Base-by-base conservation (phyloP, 2,888 invertebrate genomes). In the Leptinotarsa peninsularis region DNA sequence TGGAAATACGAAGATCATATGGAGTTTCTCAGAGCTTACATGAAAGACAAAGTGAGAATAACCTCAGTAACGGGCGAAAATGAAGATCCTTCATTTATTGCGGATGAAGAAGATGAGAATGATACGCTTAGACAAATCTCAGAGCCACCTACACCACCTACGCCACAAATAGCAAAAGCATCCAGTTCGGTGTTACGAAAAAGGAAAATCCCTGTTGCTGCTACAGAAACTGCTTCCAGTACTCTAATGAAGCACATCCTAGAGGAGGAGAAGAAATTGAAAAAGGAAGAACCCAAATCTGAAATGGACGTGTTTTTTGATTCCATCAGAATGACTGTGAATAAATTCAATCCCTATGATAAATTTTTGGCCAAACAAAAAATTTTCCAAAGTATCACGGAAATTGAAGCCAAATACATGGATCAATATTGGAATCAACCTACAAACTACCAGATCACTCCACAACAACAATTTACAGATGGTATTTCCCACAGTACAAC, bases 271-370 rank as follows among this genome's bases (percentile, higher is more conserved):
- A 60, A 60, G 60, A 60, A 60, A 60, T 60, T 60, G 60, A 15
- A 60, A 60, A 60, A 60, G 60, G 60, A 60, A 60, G 60, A 60
- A 60, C 21, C 27, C 27, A 27, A 27, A 27, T 27, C 27, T 27
- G 27, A 27, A 27, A 27, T 27, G 27, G 27, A 27, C 27, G 27
- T 27, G 27, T 27, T 27, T 27, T 27, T 27, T 27, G 27, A 27
- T 27, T 27, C 27, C 27, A 27, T 27, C 27, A 27, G 27, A 27
- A 27, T 27, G 27, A 27, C 27, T 27, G 27, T 79, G 7, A 56
- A 77, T 15, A 80, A 77, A 71, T 50, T 52, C n/a, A 67, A 67
- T 21, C 67, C 67, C 21, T 67, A 60, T 60, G 60, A 60, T 60
- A 60, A 60, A 60, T 60, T 60, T 60, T 60, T 60, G 60, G 60